Base-by-base conservation (phyloP, 2,888 invertebrate species). In the Drosophila mayaguana region DNA sequence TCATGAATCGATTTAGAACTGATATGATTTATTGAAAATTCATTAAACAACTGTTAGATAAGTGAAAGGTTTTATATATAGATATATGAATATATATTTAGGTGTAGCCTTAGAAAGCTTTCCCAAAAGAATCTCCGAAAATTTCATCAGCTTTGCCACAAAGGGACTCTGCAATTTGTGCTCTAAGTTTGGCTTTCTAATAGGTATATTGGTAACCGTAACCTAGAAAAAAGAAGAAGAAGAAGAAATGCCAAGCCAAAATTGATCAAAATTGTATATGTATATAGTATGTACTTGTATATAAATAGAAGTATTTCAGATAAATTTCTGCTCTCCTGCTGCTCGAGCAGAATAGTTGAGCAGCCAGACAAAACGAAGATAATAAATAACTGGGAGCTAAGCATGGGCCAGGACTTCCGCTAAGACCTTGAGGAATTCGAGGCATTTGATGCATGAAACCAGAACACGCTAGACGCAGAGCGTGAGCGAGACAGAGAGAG, bases 191-290 rank as follows among this genome's bases (percentile, higher is more conserved):
- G 11, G 54, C 4, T 53, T 69, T 61, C 65, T 86, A 88, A 86
- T 84, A 82, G 74, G 80, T 72, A 82, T 86, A 84, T 69, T 75
- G 87, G 74, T 86, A 88, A 80, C 86, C 86, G 67, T 83, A 86
- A 84, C 86, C 86, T 86, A 86, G 84, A 86, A 86, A 38, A 25
- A n/a, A n/a, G n/a, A n/a, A 40, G 25, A 54, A 83, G 70, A 78
- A 75, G 71, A 81, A 70, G 60, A 64, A 57, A 67, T 53, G 71
- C 56, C 63, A 72, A 75, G 16, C 34, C 20, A 20, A 51, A 56
- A 36, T 63, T 60, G 53, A 74, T 74, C 54, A 75, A 62, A 72
- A 63, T 51, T 36, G 16, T 68, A n/a, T 38, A 38, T 38, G 6
- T 36, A 20, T 11, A 20, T 18, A 12, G 32, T 11, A 28, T 59